Evolutionary conservation across 2,888 invertebrate genomes (phyloP), one percentile per base, ranked within the genome.

Genomic region (Sesia bembeciformis): DNA sequence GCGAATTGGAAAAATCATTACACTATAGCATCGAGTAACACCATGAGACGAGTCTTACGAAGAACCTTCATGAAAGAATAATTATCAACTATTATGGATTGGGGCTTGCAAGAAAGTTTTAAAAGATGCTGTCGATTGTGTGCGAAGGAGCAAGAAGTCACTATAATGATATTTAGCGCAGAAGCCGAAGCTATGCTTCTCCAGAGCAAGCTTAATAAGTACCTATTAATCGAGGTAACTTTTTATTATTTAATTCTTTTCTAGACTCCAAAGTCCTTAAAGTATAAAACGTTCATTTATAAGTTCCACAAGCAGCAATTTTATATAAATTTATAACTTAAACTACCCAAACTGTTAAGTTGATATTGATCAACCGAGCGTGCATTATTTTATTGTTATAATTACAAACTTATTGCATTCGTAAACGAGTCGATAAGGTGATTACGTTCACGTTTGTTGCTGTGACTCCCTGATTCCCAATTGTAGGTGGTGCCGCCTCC

Each of bases 171-270:
- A 79, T 93, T 92, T 72, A 91, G 92, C 67, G 90, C 91, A 67
- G 92, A 93, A 83, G 93, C 93, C 57, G 91, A 91, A 74, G 90
- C 90, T 69, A 90, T 91, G 81, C 90, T 91, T 68, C 85, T 94
- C 57, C 91, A 92, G 72, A 91, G 91, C 60, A 93, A 93, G 84
- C 91, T 94, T 64, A 91, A 90, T 70, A 92, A 92, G 84, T 94
- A 93, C 85, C 86, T 94, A 63, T 90, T 92, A 67, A 91, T 94
- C 68, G 90, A 92, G 90, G 94, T 93, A 71, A 66, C 63, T 60
- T 39, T 3, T 51, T 39, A n/a, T 40, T 5, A 40, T 40, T 52
- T 38, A 23, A 23, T 23, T 23, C 23, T 23, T 23, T 23, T 23
- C 23, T 23, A 23, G 2, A 23, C 23, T 23, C 23, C 23, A 23